Evolutionary conservation across 1,140 invertebrate species (phyloP), one percentile per base, ranked within the genome.

Genomic region (Leptopilina clavipes): DNA sequence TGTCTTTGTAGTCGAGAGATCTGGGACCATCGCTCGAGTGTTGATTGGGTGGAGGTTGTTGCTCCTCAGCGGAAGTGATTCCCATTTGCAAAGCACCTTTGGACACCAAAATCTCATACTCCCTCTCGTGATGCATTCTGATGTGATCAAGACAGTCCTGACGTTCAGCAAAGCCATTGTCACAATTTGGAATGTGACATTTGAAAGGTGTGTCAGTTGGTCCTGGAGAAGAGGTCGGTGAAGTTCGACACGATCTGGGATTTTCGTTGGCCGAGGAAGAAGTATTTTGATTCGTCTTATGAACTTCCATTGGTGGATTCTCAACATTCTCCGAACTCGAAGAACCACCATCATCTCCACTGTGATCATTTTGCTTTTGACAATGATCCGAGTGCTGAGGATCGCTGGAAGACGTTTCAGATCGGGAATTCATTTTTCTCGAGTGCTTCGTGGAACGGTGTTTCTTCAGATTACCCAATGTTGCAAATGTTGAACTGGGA

Each of bases 401-500:
- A 18, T 90, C 90, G 56, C 84, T 86, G 75, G 90, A 81, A 74
- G 89, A 83, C 74, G 90, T 84, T 12, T 84, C 85, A 1, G 90
- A 85, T 6, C 86, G 81, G 0, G 87, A 89, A 44, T 87, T 88
- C 0, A 54, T 81, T 43, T 88, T 86, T 22, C 90, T 19, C 84
- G 91, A 70, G 81, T 96, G 95, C 76, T 95, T 94, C 14, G 93
- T 92, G 10, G 93, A 92, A 82, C 94, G 93, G 84, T 96, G 95
- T 81, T 95, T 96, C 76, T 94, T 94, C 2, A 96, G 88, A 74
- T 95, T 96, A 73, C 95, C 94, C 79, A 95, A 89, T 0, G 95
- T 96, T 0, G 96, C 95, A 84, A 97, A 98, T 0, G 95, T 96
- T 78, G 95, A 96, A 77, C 95, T 95, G 0, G 96, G 95, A 87